Base-by-base conservation (phyloP, 2,888 invertebrate genomes). In the Pyrgus malvae region DNA sequence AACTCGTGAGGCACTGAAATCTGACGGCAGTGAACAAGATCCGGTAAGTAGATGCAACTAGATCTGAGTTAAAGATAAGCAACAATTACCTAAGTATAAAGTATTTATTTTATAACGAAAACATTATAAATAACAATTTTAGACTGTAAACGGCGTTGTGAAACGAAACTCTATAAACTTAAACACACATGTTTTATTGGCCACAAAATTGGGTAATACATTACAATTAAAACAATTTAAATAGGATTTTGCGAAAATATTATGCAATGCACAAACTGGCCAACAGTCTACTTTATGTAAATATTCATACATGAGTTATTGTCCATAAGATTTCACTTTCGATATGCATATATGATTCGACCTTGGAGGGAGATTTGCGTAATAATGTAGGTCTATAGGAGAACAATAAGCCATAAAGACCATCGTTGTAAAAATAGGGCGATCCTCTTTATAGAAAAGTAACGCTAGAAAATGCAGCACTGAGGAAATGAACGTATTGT, bases 11-110 rank as follows among this genome's bases (percentile, higher is more conserved):
- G 93, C 94, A 0, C 84, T 95, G 25, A 92, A 93, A 60, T 92
- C 94, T 57, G 95, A 95, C 68, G 94, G 94, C 65, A 95, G 94
- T 70, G 94, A 95, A 76, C 94, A 94, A 72, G 94, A 95, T 70
- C 93, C 95, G 65, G 95, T 95, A 80, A 94, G 94, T 91, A 38
- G n/a, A 19, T 35, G 6, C n/a, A n/a, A n/a, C n/a, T n/a, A n/a
- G 23, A 11, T 33, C 33, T 11, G 12, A 3, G 12, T 33, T 33
- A 2, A 2, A 33, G 12, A 33, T 33, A n/a, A n/a, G n/a, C n/a
- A n/a, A n/a, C n/a, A n/a, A n/a, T n/a, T n/a, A n/a, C n/a, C n/a
- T n/a, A n/a, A n/a, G n/a, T n/a, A n/a, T n/a, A n/a, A n/a, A n/a
- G n/a, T n/a, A n/a, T n/a, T n/a, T n/a, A n/a, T n/a, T n/a, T n/a